Percentiles rank a stretch among this genome's conserved stretches.
phyloP scores from a whole-genome alignment of 2,888 invertebrate genomes.

The Eupithecia inturbata region DNA sequence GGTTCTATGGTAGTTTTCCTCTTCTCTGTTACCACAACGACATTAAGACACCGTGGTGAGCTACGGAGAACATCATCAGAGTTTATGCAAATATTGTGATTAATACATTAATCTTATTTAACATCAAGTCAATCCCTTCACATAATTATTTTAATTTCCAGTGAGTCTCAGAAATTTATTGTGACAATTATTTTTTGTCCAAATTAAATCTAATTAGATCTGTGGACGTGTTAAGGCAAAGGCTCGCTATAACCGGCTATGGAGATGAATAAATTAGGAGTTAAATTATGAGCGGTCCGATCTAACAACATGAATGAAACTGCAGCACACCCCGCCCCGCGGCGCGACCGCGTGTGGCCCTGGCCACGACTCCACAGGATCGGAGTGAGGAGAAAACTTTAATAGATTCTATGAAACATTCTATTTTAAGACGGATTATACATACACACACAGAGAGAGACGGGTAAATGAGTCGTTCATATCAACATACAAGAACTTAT shows the following conservation, averaged over 20 bases:
- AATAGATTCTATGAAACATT: neutral
- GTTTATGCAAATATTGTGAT: neutral
- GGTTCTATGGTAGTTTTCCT: constrained; percentile 25
- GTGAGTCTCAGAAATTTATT: neutral
- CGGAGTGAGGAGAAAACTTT: constrained; percentile 53
- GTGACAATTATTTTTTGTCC: constrained; percentile 37
- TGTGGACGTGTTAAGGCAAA: constrained; percentile 64
- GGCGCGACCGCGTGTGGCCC: constrained; percentile 76
- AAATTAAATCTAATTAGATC: constrained; percentile 63
- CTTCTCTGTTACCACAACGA: constrained; percentile 7
- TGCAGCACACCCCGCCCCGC: constrained; percentile 56
- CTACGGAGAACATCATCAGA: neutral
- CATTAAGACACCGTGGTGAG: constrained; percentile 6
- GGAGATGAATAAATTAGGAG: constrained; percentile 81
- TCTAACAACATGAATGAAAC: constrained; percentile 85
- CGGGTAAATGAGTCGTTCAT: neutral
- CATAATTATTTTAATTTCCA: neutral
- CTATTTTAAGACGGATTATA: neutral
- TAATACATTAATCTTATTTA: neutral
- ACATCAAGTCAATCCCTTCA: neutral
- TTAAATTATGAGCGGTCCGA: constrained; percentile 82
- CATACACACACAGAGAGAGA: neutral
- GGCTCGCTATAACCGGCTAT: constrained; percentile 70
- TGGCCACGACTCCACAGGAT: constrained; percentile 66
- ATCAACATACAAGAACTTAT: neutral